Evolutionary conservation across 2,888 invertebrate genomes (phyloP).

Genomic region (Ferrisia virgata): DNA sequence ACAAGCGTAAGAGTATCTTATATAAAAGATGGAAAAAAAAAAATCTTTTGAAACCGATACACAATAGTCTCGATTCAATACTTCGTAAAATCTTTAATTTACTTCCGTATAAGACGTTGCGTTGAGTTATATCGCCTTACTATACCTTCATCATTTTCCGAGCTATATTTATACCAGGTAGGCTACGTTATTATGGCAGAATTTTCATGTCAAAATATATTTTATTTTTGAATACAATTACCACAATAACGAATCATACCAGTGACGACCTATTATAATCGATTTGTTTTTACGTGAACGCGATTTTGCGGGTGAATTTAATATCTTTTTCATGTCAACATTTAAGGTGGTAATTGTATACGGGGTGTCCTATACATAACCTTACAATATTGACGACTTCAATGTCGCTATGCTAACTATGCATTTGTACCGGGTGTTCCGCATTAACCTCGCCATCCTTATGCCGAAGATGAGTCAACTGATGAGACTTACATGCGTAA

Average conservation of each 20-base stretch:
- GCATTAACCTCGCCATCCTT: too few species aligned
- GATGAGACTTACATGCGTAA: too few species aligned
- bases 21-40: neutral
- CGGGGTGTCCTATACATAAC: too few species aligned
- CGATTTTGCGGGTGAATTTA: neutral
- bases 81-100: neutral
- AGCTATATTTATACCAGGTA: too few species aligned
- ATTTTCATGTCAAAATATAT: neutral
- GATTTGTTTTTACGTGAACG: neutral
- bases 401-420: too few species aligned
- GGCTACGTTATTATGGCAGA: neutral
- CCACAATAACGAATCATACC: neutral
- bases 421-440: too few species aligned
- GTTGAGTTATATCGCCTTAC: neutral
- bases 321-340: constrained; percentile 14
- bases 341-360: neutral
- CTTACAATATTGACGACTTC: too few species aligned
- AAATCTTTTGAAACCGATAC: neutral
- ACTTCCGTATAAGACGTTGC: neutral
- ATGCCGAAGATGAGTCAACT: too few species aligned
- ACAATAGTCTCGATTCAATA: neutral
- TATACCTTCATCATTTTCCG: neutral
- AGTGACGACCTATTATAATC: neutral
- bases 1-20: neutral
- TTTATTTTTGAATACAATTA: neutral